Conservation (phyloP, 2,113 vertebrate genomes). For the Girardinichthys multiradiatus region DNA sequence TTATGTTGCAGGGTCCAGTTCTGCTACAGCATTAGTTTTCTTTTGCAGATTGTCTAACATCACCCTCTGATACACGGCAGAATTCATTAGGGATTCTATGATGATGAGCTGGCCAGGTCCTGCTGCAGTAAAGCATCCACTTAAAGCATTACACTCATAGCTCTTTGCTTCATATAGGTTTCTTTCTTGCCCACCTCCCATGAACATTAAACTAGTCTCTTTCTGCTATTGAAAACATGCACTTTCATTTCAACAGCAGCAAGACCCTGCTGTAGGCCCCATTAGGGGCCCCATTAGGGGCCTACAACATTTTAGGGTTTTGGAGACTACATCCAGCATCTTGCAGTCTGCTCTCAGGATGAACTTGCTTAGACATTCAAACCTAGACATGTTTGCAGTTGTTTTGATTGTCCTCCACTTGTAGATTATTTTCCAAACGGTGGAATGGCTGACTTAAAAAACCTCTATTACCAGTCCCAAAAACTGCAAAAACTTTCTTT, state of each 20-base stretch:
- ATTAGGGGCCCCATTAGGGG: too few species aligned
- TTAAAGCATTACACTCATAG: neutral
- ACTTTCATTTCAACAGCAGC: neutral
- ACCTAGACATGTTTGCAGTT: too few species aligned
- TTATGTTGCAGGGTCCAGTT: neutral
- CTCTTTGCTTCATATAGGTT: too few species aligned
- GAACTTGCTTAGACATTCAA: too few species aligned
- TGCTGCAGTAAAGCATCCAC: too few species aligned
- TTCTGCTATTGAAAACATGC: neutral
- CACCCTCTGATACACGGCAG: too few species aligned
- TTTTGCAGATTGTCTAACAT: neutral
- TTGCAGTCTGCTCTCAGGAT: neutral
- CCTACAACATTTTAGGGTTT: neutral
- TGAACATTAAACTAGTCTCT: neutral
- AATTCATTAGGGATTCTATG: too few species aligned
- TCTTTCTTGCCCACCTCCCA: neutral
- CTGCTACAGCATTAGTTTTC: neutral
- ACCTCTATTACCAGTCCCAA: neutral
- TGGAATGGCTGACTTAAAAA: too few species aligned
- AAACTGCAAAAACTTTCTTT: neutral
- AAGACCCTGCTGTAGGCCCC: neutral
- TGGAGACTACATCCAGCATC: neutral
- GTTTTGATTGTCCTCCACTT: neutral
- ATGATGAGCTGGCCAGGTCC: too few species aligned
- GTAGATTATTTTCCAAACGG: neutral